Conservation (phyloP, 2,888 invertebrate species). For the Neoaliturus tenellus region DNA sequence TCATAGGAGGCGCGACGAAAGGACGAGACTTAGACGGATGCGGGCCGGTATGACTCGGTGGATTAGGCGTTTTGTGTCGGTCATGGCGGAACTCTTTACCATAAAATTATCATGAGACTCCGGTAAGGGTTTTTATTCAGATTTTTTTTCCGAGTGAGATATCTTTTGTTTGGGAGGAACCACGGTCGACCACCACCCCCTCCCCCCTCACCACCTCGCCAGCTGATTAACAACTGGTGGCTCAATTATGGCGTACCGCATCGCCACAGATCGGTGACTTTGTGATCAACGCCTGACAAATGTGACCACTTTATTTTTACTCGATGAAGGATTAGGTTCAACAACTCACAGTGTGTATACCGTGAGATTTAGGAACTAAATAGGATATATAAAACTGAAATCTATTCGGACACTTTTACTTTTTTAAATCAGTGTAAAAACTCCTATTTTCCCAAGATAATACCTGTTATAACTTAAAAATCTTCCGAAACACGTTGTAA, state of each 20-base stretch:
- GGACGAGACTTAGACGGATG: constrained; percentile 46
- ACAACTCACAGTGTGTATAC: no score
- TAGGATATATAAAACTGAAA: no score
- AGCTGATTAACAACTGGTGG: constrained; percentile 10
- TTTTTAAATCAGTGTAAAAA: no score
- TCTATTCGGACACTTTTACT: no score
- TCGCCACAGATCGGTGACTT: not conserved
- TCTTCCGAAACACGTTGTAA: no score
- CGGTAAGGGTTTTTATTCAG: constrained; percentile 27
- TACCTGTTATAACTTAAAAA: no score
- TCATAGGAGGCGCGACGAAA: constrained; percentile 38
- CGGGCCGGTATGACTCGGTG: constrained; percentile 39
- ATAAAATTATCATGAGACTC: constrained; percentile 44
- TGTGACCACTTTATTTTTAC: not conserved
- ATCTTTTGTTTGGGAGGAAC: constrained; percentile 50
- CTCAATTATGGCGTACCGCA: constrained; percentile 15
- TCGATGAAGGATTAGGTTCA: not conserved
- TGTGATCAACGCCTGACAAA: not conserved
- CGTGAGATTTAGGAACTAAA: no score
- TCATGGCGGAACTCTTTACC: constrained; percentile 45
- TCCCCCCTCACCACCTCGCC: not conserved
- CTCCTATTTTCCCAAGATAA: no score
- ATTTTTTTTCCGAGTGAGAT: constrained; percentile 37
- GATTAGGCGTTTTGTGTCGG: constrained; percentile 25
- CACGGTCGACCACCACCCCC: constrained; percentile 1